Percentiles rank a stretch among this genome's conserved stretches.
Conservation (phyloP, 1,140 invertebrate species). For the Drosophila sechellia region DNA sequence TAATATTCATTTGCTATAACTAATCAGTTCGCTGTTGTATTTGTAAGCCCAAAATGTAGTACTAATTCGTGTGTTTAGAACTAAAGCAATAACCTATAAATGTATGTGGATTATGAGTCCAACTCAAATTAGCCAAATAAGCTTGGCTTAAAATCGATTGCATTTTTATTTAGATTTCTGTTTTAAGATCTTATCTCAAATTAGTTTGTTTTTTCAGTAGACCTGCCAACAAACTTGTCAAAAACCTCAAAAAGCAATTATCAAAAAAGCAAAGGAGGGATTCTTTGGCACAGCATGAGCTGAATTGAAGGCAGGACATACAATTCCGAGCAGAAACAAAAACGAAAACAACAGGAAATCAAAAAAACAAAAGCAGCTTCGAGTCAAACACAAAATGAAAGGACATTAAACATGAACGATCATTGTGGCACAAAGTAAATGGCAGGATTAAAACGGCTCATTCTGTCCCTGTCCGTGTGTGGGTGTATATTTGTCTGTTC, state of each 20-base stretch:
- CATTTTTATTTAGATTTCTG: background rate
- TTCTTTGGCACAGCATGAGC: conserved; percentile 25
- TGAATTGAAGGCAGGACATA: conserved; percentile 26
- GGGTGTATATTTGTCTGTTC: conserved; percentile 9
- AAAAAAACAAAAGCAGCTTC: conserved; percentile 48
- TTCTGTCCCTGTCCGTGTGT: conserved; percentile 29
- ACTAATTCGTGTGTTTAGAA: conserved; percentile 12
- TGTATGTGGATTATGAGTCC: conserved; percentile 4
- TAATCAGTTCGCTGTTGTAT: conserved; percentile 29
- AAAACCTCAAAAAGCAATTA: conserved; percentile 60
- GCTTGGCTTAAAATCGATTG: too few relatives aligned
- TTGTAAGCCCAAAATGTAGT: conserved; percentile 10
- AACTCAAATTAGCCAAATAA: background rate
- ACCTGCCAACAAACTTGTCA: background rate
- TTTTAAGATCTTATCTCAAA: background rate
- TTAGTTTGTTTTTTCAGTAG: background rate
- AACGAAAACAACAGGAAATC: conserved; percentile 37
- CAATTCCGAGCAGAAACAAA: conserved; percentile 4
- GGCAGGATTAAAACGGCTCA: conserved; percentile 50
- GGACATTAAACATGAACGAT: conserved; percentile 56
- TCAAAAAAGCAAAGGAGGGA: conserved; percentile 42
- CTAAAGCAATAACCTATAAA: background rate
- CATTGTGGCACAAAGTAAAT: conserved; percentile 42
- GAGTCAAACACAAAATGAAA: conserved; percentile 55
- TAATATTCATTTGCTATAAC: conserved; percentile 29